A percentile compares a stretch with the other conserved stretches of the same genome.
Conservation (phyloP, 2,888 invertebrate species). For the Acanthosoma haemorrhoidale region DNA sequence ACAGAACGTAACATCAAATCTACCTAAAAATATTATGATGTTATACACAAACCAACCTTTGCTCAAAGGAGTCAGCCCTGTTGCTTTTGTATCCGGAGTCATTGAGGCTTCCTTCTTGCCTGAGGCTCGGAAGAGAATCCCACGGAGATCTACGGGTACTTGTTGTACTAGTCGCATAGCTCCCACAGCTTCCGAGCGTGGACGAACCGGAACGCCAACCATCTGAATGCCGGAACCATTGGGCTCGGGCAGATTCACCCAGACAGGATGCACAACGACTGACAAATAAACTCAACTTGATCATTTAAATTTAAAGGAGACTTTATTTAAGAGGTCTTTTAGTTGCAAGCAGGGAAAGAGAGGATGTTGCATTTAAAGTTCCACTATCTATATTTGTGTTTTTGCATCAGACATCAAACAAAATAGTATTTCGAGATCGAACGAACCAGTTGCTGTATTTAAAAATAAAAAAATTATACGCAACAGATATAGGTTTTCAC, state of each 20-base stretch:
- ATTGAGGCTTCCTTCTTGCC: conserved; percentile 79
- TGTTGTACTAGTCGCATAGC: conserved; percentile 44
- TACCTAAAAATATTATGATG: neutral
- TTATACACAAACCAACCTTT: conserved; percentile 56
- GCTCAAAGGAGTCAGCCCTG: conserved; percentile 79
- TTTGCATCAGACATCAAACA: neutral
- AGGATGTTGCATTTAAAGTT: neutral
- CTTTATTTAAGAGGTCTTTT: neutral
- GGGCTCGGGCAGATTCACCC: conserved; percentile 81
- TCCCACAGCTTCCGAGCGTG: conserved; percentile 60
- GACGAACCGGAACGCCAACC: conserved; percentile 77
- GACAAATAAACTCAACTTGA: conserved; percentile 30
- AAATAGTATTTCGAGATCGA: neutral
- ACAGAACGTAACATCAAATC: neutral
- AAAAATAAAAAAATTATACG: neutral
- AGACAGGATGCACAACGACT: conserved; percentile 74
- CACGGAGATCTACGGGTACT: conserved; percentile 73
- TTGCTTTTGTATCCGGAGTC: conserved; percentile 83
- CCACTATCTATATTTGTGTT: neutral
- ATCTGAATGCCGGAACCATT: conserved; percentile 86
- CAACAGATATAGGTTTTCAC: neutral
- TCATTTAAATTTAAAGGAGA: conserved; percentile 6
- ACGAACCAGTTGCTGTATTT: conserved; percentile 9
- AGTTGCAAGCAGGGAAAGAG: conserved; percentile 3
- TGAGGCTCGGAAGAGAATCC: conserved; percentile 79